Conservation (phyloP, 2,797 vertebrate genomes). For the Neosalanx taihuensis region DNA sequence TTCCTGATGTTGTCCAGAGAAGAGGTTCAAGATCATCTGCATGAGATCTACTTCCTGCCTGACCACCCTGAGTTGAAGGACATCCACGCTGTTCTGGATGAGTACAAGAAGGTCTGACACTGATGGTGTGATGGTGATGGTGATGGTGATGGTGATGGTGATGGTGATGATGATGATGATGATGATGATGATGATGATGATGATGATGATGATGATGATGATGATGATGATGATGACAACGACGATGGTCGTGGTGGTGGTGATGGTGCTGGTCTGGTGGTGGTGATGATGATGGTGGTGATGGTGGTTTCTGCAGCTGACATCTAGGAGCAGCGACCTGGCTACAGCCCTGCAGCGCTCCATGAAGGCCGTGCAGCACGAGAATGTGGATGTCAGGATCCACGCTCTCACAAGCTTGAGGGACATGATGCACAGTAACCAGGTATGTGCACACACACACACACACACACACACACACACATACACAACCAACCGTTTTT, state of each 20-base stretch:
- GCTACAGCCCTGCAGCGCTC: constrained; percentile 87
- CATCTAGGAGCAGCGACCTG: constrained; percentile 87
- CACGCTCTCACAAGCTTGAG: constrained; percentile 94
- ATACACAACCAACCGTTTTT: neutral
- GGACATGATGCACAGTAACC: constrained; percentile 91
- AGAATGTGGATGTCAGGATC: constrained; percentile 95
- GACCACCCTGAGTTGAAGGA: constrained; percentile 90
- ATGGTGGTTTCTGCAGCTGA: constrained; percentile 73
- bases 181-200: neutral
- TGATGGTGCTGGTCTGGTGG: neutral
- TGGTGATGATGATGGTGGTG: neutral
- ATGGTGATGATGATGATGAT: neutral
- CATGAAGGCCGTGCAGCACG: constrained; percentile 95
- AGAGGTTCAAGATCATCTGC: constrained; percentile 92
- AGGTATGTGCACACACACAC: constrained; percentile 65
- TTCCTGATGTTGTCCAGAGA: constrained; percentile 69
- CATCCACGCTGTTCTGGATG: constrained; percentile 89
- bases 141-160: neutral
- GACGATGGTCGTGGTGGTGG: neutral
- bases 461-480: neutral
- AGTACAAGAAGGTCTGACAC: constrained; percentile 87
- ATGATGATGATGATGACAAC: neutral
- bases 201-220: neutral
- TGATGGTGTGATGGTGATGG: neutral
- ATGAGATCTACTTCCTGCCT: constrained; percentile 98